These are phyloP conservation scores for Coregonus ussuriensis DNA, from an alignment of 2,797 vertebrate genomes.

Conservation along the genomic window DNA sequence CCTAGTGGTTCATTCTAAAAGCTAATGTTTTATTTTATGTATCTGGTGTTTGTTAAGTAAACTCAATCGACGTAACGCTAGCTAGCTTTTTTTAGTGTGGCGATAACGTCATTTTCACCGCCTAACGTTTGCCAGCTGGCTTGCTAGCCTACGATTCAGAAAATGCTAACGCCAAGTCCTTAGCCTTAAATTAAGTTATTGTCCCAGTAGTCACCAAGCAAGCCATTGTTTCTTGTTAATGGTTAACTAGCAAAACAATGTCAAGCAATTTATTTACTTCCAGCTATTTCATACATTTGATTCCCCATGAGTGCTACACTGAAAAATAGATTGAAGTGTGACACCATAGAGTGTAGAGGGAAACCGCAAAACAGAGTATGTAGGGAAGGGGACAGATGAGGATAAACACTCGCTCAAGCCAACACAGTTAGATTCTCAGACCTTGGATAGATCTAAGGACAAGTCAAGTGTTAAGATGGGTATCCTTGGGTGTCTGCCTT, in stretches of 20 bases:
- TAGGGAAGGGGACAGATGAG: not conserved
- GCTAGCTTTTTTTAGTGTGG: not conserved
- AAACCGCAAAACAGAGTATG: not conserved
- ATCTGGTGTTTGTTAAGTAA: not conserved
- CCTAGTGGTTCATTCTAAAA: not conserved
- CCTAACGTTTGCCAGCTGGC: not conserved
- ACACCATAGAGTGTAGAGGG: not conserved
- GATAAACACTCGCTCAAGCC: not conserved
- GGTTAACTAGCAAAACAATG: not conserved
- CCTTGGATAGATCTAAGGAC: not conserved
- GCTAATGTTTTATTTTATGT: not conserved
- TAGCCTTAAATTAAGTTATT: not conserved
- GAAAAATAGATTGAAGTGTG: not conserved
- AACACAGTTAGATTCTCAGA: not conserved
- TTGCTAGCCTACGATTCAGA: not conserved
- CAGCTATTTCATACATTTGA: not conserved
- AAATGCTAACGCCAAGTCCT: not conserved
- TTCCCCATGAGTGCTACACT: not conserved
- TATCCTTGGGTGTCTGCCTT: not conserved
- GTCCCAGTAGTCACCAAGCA: not conserved
- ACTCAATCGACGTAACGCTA: not conserved
- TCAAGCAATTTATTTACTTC: not conserved
- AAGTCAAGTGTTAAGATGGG: not conserved
- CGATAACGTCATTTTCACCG: not conserved
- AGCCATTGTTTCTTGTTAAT: not conserved